Evolutionary conservation across 2,113 vertebrate species (phyloP).

Genomic region (Zosterops hypoxanthus): DNA sequence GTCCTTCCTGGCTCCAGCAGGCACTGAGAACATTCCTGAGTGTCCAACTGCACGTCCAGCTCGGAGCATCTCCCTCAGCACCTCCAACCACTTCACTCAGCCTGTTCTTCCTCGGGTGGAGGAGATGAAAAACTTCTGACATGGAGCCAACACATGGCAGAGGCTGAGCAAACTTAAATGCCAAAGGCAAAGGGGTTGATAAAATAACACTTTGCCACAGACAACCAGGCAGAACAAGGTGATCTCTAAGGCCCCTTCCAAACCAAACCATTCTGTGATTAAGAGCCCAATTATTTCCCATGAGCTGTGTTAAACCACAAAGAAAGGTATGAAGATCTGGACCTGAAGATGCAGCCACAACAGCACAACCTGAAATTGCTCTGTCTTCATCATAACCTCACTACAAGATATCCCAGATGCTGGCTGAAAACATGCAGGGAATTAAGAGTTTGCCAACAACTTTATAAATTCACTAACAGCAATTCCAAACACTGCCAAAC

Average conservation of each 20-base stretch:
- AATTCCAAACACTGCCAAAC: background rate
- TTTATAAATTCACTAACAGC: background rate
- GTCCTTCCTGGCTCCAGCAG: background rate
- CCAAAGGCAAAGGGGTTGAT: background rate
- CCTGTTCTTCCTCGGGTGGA: background rate
- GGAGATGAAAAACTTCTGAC: background rate
- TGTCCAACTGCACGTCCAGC: background rate
- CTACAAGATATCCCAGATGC: background rate
- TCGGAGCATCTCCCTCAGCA: background rate
- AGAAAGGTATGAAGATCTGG: background rate
- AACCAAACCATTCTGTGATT: background rate
- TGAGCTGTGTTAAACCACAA: background rate
- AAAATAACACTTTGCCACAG: background rate
- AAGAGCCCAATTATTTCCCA: background rate
- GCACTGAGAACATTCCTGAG: background rate
- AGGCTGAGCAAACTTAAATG: background rate
- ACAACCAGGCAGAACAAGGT: background rate
- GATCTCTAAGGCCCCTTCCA: background rate
- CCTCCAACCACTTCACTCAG: background rate
- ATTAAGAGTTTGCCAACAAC: background rate
- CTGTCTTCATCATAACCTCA: background rate
- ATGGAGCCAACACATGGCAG: accelerated
- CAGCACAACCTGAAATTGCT: background rate
- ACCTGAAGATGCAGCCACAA: background rate
- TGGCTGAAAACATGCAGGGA: background rate